Base-by-base conservation (phyloP, 1,140 invertebrate genomes). In the Drosophila nannoptera region DNA sequence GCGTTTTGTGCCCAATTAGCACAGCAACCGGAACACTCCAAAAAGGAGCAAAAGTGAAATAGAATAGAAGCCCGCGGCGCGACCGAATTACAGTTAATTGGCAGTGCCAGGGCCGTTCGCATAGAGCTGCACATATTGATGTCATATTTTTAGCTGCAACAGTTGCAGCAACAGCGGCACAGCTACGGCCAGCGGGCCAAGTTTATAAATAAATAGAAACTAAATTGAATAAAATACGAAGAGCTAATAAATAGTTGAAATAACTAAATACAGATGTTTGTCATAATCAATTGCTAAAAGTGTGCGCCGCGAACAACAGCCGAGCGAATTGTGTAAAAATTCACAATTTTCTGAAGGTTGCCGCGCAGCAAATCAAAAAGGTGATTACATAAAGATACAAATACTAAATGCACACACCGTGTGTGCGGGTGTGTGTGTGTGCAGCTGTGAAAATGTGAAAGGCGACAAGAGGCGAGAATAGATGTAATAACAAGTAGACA, bases 1-100 rank as follows among this genome's bases (percentile, higher is more conserved):
- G 87, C 83, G 68, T 88, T 88, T 88, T 88, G 87, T 88, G 87
- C 87, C 82, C 80, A 88, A 88, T 88, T 78, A 86, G 81, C 61
- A 76, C 76, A 78, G 71, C 45, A 63, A 43, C 49, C 63, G 53
- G 11, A 14, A 22, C 54, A 49, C 54, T 56, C 54, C 31, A 63
- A 8, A 60, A 61, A 55, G 69, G 56, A 63, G 68, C 69, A 35
- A 43, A 60, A 73, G 22, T 22, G 22, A 73, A 59, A 42, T 68
- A 22, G 22, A 22, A 22, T 22, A 22, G 22, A 22, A 22, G 22
- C 22, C 22, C 22, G 22, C 35, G 49, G 48, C 38, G 59, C 54
- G 56, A 38, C 45, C 14, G 36, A 55, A 35, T 45, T 36, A 35
- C 35, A 50, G 33, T 42, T 50, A 59, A 66, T 49, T 43, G 22